Evolutionary conservation across 1,140 invertebrate genomes (phyloP).

Genomic region (Drosophila equinoxialis): DNA sequence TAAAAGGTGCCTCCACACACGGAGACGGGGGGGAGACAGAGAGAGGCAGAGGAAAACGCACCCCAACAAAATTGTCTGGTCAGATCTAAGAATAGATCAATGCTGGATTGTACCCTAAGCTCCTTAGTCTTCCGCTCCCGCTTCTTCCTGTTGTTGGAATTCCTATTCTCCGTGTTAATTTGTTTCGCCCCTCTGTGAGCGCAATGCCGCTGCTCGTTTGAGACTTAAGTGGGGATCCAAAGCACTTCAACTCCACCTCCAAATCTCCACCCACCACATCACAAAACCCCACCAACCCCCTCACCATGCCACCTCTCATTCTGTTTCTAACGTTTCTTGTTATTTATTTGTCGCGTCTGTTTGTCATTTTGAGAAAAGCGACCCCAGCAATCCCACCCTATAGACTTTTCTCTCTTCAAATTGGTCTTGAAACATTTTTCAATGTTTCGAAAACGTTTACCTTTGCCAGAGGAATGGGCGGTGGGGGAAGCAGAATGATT

Average conservation of each 20-base stretch:
- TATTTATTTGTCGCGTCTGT: constrained; percentile 80
- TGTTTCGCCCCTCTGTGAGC: constrained; percentile 8
- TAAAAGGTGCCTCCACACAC: constrained; percentile 66
- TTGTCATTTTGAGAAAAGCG: constrained; percentile 57
- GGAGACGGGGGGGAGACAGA: constrained; percentile 3
- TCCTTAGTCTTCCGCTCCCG: constrained; percentile 1
- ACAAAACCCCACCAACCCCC: neutral
- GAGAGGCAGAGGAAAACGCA: neutral
- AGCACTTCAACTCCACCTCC: neutral
- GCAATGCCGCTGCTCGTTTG: constrained; percentile 4
- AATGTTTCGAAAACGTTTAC: constrained; percentile 45
- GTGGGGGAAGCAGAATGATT: constrained; percentile 42
- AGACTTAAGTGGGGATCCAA: constrained; percentile 51
- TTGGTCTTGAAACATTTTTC: constrained; percentile 59
- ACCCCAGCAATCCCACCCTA: neutral
- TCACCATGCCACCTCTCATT: neutral
- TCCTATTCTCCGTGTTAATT: constrained; percentile 16
- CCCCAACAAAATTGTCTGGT: constrained; percentile 25
- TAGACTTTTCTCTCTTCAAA: constrained; percentile 35
- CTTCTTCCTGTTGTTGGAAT: constrained; percentile 10
- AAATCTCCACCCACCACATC: neutral
- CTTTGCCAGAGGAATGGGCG: constrained; percentile 16
- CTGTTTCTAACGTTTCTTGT: constrained; percentile 40
- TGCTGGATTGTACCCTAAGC: constrained; percentile 12
- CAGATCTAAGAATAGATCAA: constrained; percentile 22